Base-by-base conservation (phyloP, 2,888 invertebrate species). In the Tyria jacobaeae region DNA sequence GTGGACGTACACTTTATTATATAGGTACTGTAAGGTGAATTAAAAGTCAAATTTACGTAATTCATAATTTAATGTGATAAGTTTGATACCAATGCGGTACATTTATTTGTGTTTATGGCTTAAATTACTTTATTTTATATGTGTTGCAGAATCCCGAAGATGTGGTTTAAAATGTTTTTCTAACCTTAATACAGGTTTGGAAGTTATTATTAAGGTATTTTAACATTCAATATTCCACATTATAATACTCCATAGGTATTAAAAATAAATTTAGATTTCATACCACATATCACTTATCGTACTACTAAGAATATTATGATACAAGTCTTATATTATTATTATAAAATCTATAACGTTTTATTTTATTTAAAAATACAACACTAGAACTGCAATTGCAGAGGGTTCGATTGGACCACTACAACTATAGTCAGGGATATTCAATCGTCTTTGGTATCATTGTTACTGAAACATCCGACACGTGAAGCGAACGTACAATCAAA, bases 361-460 rank as follows among this genome's bases (percentile, higher is more conserved):
- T 71, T 73, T 76, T 69, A 87, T 71, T 73, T 76, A 68, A 87
- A 88, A 86, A 88, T 88, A 90, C 84, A 90, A 88, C 82, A 82
- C 86, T 88, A 89, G 76, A 83, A 79, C 83, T 79, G 84, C 71
- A 78, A 81, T 73, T 75, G 84, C 75, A 87, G 85, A 76, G 83
- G 78, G 68, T 75, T 78, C 71, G 71, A 80, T 71, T 62, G 47
- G 56, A 70, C 81, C 86, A 80, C 85, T 82, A 81, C 86, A 82
- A 82, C 79, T 82, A 83, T 80, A 89, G 85, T 80, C 87, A 82
- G 88, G 90, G 93, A 92, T 92, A 92, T 92, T 93, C 92, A 89
- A 92, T 88, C 88, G 89, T 94, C 94, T 94, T 94, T 94, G 94
- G 94, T 94, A 94, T 94, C 86, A 92, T 88, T 88, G 88, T 89